These are phyloP conservation scores for Callyntrura guangdongensis DNA, from an alignment of 2,888 invertebrate species.

Conservation along the genomic window DNA sequence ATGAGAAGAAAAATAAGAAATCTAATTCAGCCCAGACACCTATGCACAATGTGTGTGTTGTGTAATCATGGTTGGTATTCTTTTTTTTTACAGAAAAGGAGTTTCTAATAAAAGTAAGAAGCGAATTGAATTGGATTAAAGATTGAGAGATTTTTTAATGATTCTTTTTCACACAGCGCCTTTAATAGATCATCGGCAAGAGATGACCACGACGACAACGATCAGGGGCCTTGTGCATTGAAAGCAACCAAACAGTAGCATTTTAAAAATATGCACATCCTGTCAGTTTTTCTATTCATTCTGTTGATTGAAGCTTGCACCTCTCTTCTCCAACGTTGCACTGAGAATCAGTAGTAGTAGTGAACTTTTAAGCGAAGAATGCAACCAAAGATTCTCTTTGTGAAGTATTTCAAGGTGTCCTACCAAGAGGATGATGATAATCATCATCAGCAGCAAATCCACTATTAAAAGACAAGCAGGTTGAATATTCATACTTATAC, in stretches of 20 bases:
- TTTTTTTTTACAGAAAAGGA: slow-evolving; percentile 19
- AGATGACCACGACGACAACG: slow-evolving; percentile 33
- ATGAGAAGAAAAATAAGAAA: not conserved
- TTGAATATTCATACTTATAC: slow-evolving; percentile 2
- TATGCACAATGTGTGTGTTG: not conserved
- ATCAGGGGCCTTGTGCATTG: not conserved
- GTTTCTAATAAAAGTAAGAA: not conserved
- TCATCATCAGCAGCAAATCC: slow-evolving; percentile 12
- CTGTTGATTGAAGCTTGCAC: slow-evolving; percentile 62
- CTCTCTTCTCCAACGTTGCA: not conserved
- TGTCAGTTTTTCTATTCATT: slow-evolving; percentile 55
- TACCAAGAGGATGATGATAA: slow-evolving; percentile 10
- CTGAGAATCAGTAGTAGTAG: too few relatives aligned
- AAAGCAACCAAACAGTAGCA: slow-evolving; percentile 35
- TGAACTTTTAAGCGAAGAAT: slow-evolving; percentile 36
- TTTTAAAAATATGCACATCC: slow-evolving; percentile 28
- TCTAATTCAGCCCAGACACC: not conserved
- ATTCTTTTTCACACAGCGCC: slow-evolving; percentile 36
- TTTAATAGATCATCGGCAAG: slow-evolving; percentile 19
- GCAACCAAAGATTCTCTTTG: slow-evolving; percentile 61
- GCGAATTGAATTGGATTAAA: slow-evolving; percentile 61
- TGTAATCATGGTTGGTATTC: slow-evolving; percentile 59
- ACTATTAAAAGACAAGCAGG: slow-evolving; percentile 34
- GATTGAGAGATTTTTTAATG: slow-evolving; percentile 70
- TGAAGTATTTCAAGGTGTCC: slow-evolving; percentile 66